A percentile compares a stretch with the other conserved stretches of the same genome.
Conservation (phyloP, 1,140 invertebrate species). For the Procambarus clarkii region DNA sequence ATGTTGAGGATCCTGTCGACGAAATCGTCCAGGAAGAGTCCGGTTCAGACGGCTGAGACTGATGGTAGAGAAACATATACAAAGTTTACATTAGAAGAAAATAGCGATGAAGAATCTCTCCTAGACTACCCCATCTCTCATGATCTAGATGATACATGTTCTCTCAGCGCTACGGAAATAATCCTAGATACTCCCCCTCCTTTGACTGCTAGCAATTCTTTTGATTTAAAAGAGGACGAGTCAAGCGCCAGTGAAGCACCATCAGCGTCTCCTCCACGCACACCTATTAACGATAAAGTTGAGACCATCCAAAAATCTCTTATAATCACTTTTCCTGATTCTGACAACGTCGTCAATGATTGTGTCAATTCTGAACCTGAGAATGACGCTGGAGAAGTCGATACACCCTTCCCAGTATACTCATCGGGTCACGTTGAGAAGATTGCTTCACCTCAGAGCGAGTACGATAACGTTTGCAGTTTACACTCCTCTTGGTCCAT, state of each 20-base stretch:
- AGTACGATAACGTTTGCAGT: constrained; percentile 42
- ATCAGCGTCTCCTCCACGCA: neutral
- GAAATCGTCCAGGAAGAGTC: constrained; percentile 18
- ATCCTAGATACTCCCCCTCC: neutral
- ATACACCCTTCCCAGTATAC: neutral
- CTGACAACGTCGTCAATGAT: neutral
- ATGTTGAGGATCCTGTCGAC: neutral
- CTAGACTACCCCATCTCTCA: constrained; percentile 6
- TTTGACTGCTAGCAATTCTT: neutral
- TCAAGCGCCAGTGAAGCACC: neutral
- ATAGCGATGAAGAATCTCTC: constrained; percentile 48
- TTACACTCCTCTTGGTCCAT: constrained; percentile 35
- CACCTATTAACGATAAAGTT: neutral
- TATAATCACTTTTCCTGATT: neutral
- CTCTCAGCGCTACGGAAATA: neutral
- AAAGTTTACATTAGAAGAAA: constrained; percentile 39
- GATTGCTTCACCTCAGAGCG: constrained; percentile 33
- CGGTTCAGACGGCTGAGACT: neutral
- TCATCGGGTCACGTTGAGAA: neutral
- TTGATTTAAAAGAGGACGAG: neutral
- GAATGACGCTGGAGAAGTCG: neutral
- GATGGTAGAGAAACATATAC: constrained; percentile 34
- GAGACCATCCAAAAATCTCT: neutral
- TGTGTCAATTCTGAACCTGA: neutral
- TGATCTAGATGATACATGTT: constrained; percentile 16